phyloP scores from a whole-genome alignment of 2,888 invertebrate genomes.

The Fabriciana adippe region DNA sequence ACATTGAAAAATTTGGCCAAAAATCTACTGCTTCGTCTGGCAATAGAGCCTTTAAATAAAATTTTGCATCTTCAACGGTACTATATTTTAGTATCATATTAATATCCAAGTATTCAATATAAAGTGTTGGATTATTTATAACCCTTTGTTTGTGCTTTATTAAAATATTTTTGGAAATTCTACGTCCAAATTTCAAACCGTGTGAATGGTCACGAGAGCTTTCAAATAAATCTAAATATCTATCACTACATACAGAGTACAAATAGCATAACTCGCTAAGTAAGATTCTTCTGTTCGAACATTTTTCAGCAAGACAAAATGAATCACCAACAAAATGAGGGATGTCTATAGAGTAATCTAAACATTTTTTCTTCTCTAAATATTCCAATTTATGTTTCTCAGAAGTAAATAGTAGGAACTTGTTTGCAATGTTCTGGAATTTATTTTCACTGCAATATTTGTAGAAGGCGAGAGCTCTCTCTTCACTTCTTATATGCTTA shows the following conservation, averaged over 20 bases:
- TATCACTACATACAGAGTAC: conserved; percentile 47
- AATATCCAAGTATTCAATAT: conserved; percentile 48
- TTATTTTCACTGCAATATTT: conserved; percentile 51
- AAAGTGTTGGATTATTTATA: conserved; percentile 48
- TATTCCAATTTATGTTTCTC: conserved; percentile 52
- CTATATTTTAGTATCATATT: conserved; percentile 47
- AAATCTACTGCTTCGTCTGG: conserved; percentile 46
- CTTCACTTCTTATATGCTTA: conserved; percentile 47
- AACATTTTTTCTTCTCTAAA: conserved; percentile 39
- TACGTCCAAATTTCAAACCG: conserved; percentile 45
- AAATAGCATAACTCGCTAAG: conserved; percentile 41
- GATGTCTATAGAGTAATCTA: conserved; percentile 34
- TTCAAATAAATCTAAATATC: conserved; percentile 58
- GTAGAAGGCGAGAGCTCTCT: conserved; percentile 51
- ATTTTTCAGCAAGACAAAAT: conserved; percentile 48
- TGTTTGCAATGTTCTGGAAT: conserved; percentile 48
- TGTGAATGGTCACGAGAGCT: conserved; percentile 29
- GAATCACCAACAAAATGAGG: conserved; percentile 52
- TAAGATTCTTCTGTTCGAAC: conserved; percentile 28
- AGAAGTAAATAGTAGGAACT: conserved; percentile 55
- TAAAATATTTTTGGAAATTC: conserved; percentile 50
- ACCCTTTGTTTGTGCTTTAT: conserved; percentile 56
- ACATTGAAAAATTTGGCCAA: conserved; percentile 51
- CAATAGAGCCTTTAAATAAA: conserved; percentile 47
- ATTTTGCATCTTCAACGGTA: conserved; percentile 51